A percentile compares a stretch with the other conserved stretches of the same genome.
Evolutionary conservation across 23 tunicate genomes (phyloP).

Genomic region (Aplidium turbinatum): DNA sequence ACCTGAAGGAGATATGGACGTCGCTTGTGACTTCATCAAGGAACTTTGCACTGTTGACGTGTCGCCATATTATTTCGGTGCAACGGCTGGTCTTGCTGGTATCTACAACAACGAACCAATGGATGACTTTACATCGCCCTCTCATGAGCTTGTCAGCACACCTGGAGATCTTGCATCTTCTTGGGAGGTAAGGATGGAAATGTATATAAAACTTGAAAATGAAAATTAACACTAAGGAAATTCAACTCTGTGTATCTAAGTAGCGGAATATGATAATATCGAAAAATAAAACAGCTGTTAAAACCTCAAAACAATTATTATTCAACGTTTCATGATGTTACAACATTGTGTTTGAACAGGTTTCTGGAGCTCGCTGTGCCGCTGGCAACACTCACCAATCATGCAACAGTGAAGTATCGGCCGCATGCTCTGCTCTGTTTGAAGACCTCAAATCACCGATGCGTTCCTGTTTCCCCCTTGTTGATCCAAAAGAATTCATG

Average conservation of each 20-base stretch:
- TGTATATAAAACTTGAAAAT: too few species aligned
- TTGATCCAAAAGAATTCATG: slow-evolving; percentile 76
- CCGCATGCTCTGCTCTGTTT: slow-evolving; percentile 44
- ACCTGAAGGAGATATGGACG: slow-evolving; percentile 55
- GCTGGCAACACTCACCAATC: slow-evolving; percentile 36
- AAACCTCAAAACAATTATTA: too few species aligned
- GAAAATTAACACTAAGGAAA: too few species aligned
- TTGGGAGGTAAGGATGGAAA: slow-evolving; percentile 95
- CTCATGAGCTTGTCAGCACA: not conserved
- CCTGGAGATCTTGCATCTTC: slow-evolving; percentile 48
- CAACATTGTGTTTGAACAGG: not conserved
- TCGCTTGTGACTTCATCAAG: slow-evolving; percentile 71
- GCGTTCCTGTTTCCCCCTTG: slow-evolving; percentile 83
- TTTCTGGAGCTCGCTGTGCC: too few species aligned
- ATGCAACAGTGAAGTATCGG: slow-evolving; percentile 23
- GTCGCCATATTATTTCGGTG: slow-evolving; percentile 83
- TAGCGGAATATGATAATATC: too few species aligned
- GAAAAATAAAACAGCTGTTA: too few species aligned
- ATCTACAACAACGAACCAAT: slow-evolving; percentile 82
- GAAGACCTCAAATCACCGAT: slow-evolving; percentile 46
- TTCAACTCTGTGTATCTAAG: too few species aligned
- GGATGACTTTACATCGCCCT: slow-evolving; percentile 66
- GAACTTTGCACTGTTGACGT: slow-evolving; percentile 70
- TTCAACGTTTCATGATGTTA: too few species aligned
- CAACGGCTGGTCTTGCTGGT: slow-evolving; percentile 81